These are phyloP conservation scores for Poeciliopsis turrubarensis DNA, from an alignment of 2,113 vertebrate genomes.

Conservation along the genomic window DNA sequence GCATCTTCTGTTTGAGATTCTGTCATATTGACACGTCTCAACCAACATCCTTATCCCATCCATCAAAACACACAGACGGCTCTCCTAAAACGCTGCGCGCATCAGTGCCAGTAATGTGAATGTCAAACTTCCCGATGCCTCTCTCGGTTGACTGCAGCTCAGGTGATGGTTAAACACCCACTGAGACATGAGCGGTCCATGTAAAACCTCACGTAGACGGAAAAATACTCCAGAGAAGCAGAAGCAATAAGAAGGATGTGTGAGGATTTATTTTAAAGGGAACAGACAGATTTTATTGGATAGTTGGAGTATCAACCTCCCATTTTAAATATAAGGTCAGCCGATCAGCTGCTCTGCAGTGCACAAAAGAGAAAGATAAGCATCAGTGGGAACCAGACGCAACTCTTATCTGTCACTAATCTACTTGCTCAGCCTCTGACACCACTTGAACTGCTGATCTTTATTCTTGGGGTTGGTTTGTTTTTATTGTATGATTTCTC, in stretches of 20 bases:
- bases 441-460: too few species aligned
- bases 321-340: not conserved
- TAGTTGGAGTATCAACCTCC: not conserved
- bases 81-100: constrained; percentile 34
- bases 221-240: not conserved
- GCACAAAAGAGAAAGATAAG: not conserved
- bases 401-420: too few species aligned
- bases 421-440: too few species aligned
- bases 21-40: constrained; percentile 31
- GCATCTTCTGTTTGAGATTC: constrained; percentile 21
- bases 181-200: not conserved
- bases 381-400: not conserved
- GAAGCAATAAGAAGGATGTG: not conserved
- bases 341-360: not conserved
- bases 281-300: not conserved
- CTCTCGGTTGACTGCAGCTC: constrained; percentile 13
- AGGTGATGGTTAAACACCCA: not conserved
- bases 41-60: not conserved
- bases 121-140: constrained; percentile 53
- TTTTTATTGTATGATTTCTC: too few species aligned
- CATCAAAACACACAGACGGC: constrained; percentile 22
- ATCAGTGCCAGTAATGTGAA: constrained; percentile 36
- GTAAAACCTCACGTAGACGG: constrained; percentile 2
- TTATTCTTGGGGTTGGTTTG: too few species aligned
- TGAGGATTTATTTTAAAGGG: not conserved